Base-by-base conservation (phyloP, 37 sponge, comb jelly and placozoan genomes). In the Tethya wilhelma region DNA sequence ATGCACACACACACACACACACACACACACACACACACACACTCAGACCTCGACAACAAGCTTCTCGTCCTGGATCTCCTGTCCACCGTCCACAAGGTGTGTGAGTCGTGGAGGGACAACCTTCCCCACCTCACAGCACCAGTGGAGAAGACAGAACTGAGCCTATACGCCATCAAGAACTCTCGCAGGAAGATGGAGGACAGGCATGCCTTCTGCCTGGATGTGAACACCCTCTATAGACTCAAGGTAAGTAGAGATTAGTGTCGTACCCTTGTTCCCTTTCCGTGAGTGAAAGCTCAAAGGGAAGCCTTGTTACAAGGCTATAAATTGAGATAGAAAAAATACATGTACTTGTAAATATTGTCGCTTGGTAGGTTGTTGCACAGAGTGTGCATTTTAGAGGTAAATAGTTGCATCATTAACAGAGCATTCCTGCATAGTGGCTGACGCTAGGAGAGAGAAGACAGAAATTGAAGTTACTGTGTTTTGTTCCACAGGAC, bases 131-230 rank as follows among this genome's bases (percentile, higher is more conserved):
- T 89, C 22, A 83, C 64, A 1, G 57, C 58, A 0, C 74, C 84
- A 0, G 40, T 25, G 38, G 62, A 64, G n/a, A 87, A 59, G 30
- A 30, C 58, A 0, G 87, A 79, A 20, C 19, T 87, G 31, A 81
- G 83, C 42, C 26, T 87, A 32, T 71, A 40, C 58, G 87, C 89
- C 20, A 67, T 89, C 32, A 91, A 87, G 73, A 97, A 97, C 60
- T 82, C 78, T n/a, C 80, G 99, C 1, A 84, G 94, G 66, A 96
- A 94, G 72, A 98, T 98, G 99, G 99, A 98, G 81, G 99, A 98
- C 82, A 75, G 93, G 59, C 91, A 98, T 77, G 77, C 93, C 11
- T 58, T 90, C 44, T 87, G 97, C 38, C 63, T 90, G 22, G 83
- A 98, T 59, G 40, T 94, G 19, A 94, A 98, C 75, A 84, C 75